Evolutionary conservation across 1,140 invertebrate genomes (phyloP).

Genomic region (Tetragnatha versicolor): DNA sequence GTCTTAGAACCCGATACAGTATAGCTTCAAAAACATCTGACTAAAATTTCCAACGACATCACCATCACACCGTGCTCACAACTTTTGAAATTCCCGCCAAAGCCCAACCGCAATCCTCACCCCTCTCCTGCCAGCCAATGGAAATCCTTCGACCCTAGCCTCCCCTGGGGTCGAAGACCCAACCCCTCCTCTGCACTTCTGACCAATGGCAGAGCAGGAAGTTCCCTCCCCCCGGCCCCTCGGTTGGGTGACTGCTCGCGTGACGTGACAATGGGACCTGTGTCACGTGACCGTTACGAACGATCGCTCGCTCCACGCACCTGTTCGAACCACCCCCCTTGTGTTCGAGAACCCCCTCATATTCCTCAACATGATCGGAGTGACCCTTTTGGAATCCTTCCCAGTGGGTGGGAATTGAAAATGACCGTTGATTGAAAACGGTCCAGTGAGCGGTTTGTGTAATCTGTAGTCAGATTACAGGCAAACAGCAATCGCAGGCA

Average conservation of each 20-base stretch:
- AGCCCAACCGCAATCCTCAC: not conserved
- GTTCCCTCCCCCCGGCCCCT: not conserved
- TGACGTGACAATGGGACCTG: slow-evolving; percentile 32
- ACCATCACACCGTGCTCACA: not conserved
- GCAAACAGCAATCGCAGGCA: too few relatives aligned
- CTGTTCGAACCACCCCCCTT: not conserved
- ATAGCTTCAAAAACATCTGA: not conserved
- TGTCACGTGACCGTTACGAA: slow-evolving; percentile 28
- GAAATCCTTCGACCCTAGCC: too few relatives aligned
- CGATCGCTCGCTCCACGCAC: slow-evolving; percentile 20
- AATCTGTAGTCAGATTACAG: too few relatives aligned
- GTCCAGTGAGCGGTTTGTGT: too few relatives aligned
- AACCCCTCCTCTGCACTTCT: too few relatives aligned
- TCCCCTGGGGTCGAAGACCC: too few relatives aligned
- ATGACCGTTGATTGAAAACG: too few relatives aligned
- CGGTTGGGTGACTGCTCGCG: slow-evolving; percentile 25
- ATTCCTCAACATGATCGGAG: too few relatives aligned
- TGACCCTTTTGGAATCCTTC: too few relatives aligned
- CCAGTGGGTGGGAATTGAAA: too few relatives aligned
- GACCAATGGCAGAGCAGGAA: not conserved
- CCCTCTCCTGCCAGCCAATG: not conserved
- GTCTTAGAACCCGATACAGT: too few relatives aligned
- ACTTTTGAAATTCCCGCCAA: slow-evolving; percentile 1
- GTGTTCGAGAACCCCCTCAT: not conserved
- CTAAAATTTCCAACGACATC: not conserved